Conservation (phyloP, 2,113 vertebrate genomes). For the Bathybates hornii region DNA sequence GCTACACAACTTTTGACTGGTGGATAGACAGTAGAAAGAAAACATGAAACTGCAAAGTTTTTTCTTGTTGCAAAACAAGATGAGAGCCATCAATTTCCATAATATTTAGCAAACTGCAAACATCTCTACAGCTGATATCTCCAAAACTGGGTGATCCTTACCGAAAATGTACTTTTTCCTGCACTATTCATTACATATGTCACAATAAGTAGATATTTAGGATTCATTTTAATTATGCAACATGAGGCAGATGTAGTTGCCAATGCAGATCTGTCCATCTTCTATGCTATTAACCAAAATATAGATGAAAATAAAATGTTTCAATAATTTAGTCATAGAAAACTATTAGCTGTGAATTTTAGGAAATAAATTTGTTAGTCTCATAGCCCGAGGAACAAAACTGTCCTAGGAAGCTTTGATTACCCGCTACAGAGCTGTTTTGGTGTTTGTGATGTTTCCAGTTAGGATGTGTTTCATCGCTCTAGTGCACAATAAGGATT, state of each 20-base stretch:
- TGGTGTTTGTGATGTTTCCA: neutral
- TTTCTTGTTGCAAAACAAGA: neutral
- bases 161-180: neutral
- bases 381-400: neutral
- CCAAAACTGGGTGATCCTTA: neutral
- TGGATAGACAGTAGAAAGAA: neutral
- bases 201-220: neutral
- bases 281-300: neutral
- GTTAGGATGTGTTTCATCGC: neutral
- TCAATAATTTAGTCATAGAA: neutral
- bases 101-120: neutral
- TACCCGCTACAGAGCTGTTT: neutral
- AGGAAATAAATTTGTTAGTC: neutral
- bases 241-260: neutral
- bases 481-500: neutral
- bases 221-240: neutral
- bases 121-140: neutral
- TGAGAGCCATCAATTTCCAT: neutral
- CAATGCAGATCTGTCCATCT: neutral
- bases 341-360: neutral
- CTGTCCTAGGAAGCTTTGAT: neutral
- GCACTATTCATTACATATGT: neutral
- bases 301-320: neutral
- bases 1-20: neutral
- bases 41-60: neutral